phyloP scores from a whole-genome alignment of 2,113 vertebrate genomes.

The Zeus faber region DNA sequence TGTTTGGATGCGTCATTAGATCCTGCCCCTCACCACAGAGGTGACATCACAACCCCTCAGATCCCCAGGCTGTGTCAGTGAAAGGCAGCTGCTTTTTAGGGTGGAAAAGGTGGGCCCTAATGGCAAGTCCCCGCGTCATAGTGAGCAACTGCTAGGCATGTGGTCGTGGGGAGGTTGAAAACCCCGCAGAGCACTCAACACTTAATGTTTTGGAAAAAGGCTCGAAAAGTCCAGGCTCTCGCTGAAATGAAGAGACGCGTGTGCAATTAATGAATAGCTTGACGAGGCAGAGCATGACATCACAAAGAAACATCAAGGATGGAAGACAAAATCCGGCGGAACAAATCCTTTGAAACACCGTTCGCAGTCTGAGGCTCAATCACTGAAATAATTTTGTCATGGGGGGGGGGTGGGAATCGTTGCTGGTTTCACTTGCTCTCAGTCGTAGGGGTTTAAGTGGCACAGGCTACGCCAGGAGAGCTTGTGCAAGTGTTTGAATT shows the following conservation, averaged over 20 bases:
- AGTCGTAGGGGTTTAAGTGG: conserved; percentile 25
- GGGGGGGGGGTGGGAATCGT: too few species aligned
- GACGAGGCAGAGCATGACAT: not conserved
- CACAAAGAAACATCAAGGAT: not conserved
- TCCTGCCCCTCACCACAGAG: conserved; percentile 31
- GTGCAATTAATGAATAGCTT: not conserved
- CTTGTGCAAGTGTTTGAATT: conserved; percentile 54
- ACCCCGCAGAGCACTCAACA: conserved; percentile 32
- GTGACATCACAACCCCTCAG: conserved; percentile 54
- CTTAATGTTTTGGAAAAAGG: conserved; percentile 34
- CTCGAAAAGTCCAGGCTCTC: conserved; percentile 32
- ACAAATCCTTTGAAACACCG: too few species aligned
- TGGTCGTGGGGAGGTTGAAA: conserved; percentile 37
- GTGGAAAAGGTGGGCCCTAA: conserved; percentile 54
- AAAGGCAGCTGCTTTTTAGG: conserved; percentile 56
- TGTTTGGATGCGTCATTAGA: conserved; percentile 29
- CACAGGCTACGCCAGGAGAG: conserved; percentile 23
- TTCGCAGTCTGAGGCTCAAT: too few species aligned
- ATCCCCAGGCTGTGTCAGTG: conserved; percentile 22
- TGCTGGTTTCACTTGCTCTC: too few species aligned
- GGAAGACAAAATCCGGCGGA: too few species aligned
- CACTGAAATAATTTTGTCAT: too few species aligned
- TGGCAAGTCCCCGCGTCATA: conserved; percentile 50
- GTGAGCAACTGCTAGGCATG: conserved; percentile 41
- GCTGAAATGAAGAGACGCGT: conserved; percentile 1